Evolutionary conservation across 2,888 invertebrate genomes (phyloP).

Genomic region (Chrysolina americana): DNA sequence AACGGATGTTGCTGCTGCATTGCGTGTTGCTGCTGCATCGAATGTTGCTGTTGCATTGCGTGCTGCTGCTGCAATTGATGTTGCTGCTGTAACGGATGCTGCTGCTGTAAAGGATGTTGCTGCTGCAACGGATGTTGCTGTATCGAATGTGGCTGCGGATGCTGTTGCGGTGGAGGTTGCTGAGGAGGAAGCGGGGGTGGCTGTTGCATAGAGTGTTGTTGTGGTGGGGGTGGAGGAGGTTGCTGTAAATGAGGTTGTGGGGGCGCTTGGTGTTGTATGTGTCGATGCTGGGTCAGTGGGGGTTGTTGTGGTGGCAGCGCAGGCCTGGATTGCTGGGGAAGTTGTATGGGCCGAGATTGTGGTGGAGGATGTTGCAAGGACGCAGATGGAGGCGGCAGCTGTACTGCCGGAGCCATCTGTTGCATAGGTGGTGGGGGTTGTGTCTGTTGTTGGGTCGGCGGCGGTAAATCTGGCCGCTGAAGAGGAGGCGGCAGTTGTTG

Average conservation of each 20-base stretch:
- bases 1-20: slow-evolving; percentile 37
- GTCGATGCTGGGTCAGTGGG: slow-evolving; percentile 53
- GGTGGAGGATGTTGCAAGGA: slow-evolving; percentile 26
- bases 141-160: slow-evolving; percentile 29
- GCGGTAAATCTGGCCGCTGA: slow-evolving; percentile 1
- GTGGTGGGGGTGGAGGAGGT: slow-evolving; percentile 68
- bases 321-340: slow-evolving; percentile 12
- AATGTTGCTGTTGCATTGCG: neutral
- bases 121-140: slow-evolving; percentile 38
- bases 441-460: slow-evolving; percentile 12
- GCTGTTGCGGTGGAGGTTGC: slow-evolving; percentile 39
- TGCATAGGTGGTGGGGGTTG: slow-evolving; percentile 35
- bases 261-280: slow-evolving; percentile 23
- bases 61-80: slow-evolving; percentile 22
- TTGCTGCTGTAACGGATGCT: slow-evolving; percentile 12
- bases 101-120: slow-evolving; percentile 25
- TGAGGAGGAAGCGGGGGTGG: slow-evolving; percentile 43
- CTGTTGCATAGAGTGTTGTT: slow-evolving; percentile 38
- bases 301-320: slow-evolving; percentile 29
- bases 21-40: slow-evolving; percentile 49
- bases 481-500: slow-evolving; percentile 22
- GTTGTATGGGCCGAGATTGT: neutral
- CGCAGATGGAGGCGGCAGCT: slow-evolving; percentile 2
- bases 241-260: slow-evolving; percentile 28
- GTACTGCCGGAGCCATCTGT: slow-evolving; percentile 39